Percentiles rank a stretch among this genome's conserved stretches.
Conservation (phyloP, 2,113 vertebrate species). For the Oreocharis arfaki region DNA sequence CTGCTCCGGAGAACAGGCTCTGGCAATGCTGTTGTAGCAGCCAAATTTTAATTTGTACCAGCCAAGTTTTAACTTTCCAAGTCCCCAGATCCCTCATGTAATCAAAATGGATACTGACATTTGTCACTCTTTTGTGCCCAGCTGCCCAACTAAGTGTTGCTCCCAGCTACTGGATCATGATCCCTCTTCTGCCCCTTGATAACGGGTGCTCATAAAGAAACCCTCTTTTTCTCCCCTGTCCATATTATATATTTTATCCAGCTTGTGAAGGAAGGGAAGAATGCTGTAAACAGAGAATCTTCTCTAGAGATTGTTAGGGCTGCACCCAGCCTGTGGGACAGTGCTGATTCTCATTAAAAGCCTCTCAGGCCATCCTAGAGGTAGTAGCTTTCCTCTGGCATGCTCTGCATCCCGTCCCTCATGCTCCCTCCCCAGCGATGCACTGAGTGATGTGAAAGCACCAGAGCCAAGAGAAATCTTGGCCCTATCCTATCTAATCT, state of each 20-base stretch:
- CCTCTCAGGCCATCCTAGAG: neutral
- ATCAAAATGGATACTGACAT: neutral
- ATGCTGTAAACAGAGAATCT: neutral
- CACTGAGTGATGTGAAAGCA: neutral
- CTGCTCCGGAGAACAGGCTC: neutral
- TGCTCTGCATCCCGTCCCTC: neutral
- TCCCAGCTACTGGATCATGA: neutral
- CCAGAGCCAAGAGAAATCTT: constrained; percentile 26
- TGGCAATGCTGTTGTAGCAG: neutral
- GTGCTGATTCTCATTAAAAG: neutral
- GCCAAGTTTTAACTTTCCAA: neutral
- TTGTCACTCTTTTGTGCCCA: neutral
- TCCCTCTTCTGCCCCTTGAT: neutral
- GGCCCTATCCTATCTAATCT: constrained; percentile 7
- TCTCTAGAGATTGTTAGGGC: neutral
- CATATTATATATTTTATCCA: neutral
- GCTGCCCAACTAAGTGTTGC: neutral
- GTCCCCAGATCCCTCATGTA: neutral
- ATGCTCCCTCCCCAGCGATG: neutral
- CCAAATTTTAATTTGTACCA: neutral
- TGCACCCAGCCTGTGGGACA: neutral
- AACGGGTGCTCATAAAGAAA: neutral
- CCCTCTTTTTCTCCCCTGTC: neutral
- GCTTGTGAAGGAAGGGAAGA: neutral
- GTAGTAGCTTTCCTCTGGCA: neutral